A percentile compares a stretch with the other conserved stretches of the same genome.
phyloP scores from a whole-genome alignment of 2,797 vertebrate species.

The Tapera naevia region DNA sequence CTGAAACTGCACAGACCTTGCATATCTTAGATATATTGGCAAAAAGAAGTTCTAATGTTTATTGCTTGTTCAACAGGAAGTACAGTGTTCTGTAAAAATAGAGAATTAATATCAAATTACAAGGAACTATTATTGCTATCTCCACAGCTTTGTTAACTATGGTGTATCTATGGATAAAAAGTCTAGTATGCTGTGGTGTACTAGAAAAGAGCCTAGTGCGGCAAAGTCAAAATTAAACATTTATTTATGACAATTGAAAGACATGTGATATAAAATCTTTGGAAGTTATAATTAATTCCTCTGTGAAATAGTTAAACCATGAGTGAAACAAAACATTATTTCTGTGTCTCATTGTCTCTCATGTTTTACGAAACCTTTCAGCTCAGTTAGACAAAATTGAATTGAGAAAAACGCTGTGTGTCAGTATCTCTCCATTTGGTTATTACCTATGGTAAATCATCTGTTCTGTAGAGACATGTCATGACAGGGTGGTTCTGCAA shows the following conservation, averaged over 20 bases:
- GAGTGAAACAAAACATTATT: background rate
- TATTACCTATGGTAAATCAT: background rate
- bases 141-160: background rate
- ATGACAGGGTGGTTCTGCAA: background rate
- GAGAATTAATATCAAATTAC: background rate
- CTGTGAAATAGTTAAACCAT: background rate
- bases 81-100: background rate
- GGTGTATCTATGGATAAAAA: background rate
- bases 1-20: background rate
- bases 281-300: background rate
- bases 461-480: background rate
- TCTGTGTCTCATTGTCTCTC: background rate
- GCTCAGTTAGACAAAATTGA: background rate
- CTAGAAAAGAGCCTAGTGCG: background rate
- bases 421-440: background rate
- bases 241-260: background rate
- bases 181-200: background rate
- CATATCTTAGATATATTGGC: background rate
- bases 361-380: background rate
- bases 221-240: background rate
- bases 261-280: background rate
- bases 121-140: background rate
- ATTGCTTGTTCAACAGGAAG: background rate
- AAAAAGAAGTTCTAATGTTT: background rate
- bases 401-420: background rate